Base-by-base conservation (phyloP, 30 jellyfish, hydroid and myxozoan species). In the Hydractinia symbiolongicarpus region DNA sequence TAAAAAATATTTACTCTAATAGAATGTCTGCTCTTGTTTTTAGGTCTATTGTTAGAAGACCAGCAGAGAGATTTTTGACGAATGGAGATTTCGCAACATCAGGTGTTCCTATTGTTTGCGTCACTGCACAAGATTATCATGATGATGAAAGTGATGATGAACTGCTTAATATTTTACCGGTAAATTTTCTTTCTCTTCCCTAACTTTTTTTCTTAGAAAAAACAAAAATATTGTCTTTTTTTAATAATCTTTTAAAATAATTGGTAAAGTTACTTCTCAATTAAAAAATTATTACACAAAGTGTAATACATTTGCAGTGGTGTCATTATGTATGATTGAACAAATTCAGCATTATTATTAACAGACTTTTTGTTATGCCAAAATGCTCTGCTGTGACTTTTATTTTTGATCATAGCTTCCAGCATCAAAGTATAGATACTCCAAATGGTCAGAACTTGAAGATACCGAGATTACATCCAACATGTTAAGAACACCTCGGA, bases 391-490 rank as follows among this genome's bases (percentile, higher is more conserved):
- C 81, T 72, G 8, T 9, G 56, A 72, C 7, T 71, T 10, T 70
- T 9, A 6, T 44, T 9, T 83, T 60, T 78, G 16, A 5, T 67
- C 55, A 9, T 62, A 86, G 95, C 88, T 91, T 7, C 95, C 98
- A 6, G 89, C 98, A 21, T 91, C 98, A 58, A 86, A 76, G 73
- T 91, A 86, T 75, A 89, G 98, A 54, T 91, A 82, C 55, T 81
- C 95, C 10, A 91, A 86, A 86, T 91, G 98, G 98, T 82, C 77
- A 68, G 96, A 91, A 69, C 60, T 91, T 7, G 96, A 79, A 50
- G 90, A 91, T 67, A 79, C 86, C 6, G 76, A 61, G 40, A 86
- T 91, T 17, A 55, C 95, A 60, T 91, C 98, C 49, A 76, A 86
- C 69, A 79, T 86, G 89, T 88, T 91, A 21, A 84, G 79, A 75